Conservation (phyloP, 2,113 vertebrate genomes). For the Phylloscopus whistleri region DNA sequence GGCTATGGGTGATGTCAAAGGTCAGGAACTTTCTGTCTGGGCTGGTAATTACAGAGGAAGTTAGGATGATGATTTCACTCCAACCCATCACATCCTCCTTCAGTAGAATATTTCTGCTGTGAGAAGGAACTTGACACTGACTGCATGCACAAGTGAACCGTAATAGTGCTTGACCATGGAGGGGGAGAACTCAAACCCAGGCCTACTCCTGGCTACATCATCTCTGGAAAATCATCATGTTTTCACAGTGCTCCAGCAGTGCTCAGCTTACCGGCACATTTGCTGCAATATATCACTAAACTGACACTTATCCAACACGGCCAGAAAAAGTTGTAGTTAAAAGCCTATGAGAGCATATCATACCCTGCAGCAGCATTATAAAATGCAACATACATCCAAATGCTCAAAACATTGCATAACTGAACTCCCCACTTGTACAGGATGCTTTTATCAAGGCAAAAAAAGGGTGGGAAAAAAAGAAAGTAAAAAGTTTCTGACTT, state of each 20-base stretch:
- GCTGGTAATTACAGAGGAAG: not conserved
- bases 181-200: not conserved
- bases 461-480: not conserved
- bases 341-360: not conserved
- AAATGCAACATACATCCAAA: not conserved
- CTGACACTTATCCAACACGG: not conserved
- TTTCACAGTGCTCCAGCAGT: not conserved
- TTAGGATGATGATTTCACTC: not conserved
- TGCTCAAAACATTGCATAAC: not conserved
- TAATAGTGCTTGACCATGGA: not conserved
- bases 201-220: not conserved
- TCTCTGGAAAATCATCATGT: not conserved
- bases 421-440: not conserved
- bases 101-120: not conserved
- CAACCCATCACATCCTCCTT: not conserved
- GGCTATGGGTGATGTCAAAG: not conserved
- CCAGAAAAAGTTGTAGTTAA: not conserved
- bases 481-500: constrained; percentile 78
- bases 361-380: not conserved
- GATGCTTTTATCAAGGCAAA: constrained; percentile 7
- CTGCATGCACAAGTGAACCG: not conserved
- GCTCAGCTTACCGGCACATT: not conserved
- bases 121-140: not conserved
- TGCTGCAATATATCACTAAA: not conserved
- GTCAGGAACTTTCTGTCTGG: not conserved